Evolutionary conservation across 2,797 vertebrate genomes (phyloP).

Genomic region (Thripadectes ignobilis): DNA sequence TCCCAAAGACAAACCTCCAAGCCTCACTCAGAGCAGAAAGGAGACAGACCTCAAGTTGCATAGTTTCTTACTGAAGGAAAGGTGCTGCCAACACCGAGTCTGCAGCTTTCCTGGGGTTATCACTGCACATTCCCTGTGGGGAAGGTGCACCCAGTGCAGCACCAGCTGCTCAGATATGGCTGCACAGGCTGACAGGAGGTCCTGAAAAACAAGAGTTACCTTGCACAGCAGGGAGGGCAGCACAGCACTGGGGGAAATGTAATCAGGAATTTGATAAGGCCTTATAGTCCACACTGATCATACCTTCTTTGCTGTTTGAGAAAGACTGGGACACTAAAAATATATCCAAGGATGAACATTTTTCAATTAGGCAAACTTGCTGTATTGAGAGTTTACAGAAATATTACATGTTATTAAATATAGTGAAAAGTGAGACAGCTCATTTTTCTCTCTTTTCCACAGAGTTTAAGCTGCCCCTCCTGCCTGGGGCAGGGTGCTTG

Average conservation of each 20-base stretch:
- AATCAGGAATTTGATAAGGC: background rate
- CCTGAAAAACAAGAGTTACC: background rate
- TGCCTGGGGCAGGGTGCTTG: background rate
- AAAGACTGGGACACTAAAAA: background rate
- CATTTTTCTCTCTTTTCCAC: background rate
- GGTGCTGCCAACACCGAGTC: background rate
- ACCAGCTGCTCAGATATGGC: background rate
- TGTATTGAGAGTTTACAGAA: background rate
- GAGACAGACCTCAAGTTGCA: background rate
- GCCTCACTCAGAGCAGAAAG: background rate
- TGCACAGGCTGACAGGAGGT: background rate
- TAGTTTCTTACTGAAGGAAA: background rate
- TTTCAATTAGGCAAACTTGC: background rate
- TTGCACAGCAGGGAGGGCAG: background rate
- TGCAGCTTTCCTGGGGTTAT: background rate
- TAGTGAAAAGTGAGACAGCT: background rate
- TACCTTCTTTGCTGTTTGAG: background rate
- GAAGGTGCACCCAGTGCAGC: background rate
- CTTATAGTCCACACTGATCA: background rate
- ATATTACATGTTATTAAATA: background rate
- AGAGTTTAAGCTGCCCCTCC: background rate
- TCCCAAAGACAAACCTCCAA: background rate
- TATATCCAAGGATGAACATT: background rate
- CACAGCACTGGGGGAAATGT: background rate
- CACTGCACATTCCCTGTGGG: background rate